phyloP scores from a whole-genome alignment of 2,797 vertebrate genomes.

The Aulostomus chinensis region DNA sequence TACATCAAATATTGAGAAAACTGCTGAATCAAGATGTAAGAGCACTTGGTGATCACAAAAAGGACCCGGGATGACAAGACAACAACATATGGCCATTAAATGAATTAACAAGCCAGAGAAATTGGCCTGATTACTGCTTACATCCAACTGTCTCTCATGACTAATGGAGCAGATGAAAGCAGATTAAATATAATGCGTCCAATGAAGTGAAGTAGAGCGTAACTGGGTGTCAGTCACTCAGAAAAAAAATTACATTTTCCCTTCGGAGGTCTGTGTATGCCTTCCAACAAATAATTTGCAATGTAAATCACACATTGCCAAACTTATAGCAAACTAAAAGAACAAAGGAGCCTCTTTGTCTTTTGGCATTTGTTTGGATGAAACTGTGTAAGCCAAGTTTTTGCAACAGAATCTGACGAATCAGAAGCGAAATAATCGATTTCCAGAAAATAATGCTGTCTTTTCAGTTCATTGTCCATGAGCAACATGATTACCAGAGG shows the following conservation, averaged over 20 bases:
- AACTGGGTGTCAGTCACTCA: no score
- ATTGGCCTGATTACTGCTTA: not conserved
- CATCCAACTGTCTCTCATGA: not conserved
- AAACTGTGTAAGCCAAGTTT: not conserved
- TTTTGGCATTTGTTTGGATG: not conserved
- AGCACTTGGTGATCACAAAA: not conserved
- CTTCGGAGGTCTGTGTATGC: no score
- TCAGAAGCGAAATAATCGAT: conserved; percentile 22
- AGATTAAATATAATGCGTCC: not conserved
- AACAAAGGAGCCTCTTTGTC: not conserved
- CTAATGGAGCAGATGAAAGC: not conserved
- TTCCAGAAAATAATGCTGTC: conserved; percentile 12
- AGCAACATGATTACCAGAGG: conserved; percentile 7
- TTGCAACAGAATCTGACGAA: conserved; percentile 1
- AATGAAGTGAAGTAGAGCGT: not conserved
- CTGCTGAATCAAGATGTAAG: not conserved
- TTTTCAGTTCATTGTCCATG: conserved; percentile 18
- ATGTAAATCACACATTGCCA: no score
- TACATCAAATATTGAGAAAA: not conserved
- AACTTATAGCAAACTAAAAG: not conserved
- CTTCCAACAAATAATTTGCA: conserved; percentile 3
- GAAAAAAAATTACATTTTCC: no score
- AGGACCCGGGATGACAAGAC: not conserved
- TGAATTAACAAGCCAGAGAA: not conserved
- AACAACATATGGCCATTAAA: not conserved